Base-by-base conservation (phyloP, 92 coral and sea anemone genomes). In the Paragorgia papillata region DNA sequence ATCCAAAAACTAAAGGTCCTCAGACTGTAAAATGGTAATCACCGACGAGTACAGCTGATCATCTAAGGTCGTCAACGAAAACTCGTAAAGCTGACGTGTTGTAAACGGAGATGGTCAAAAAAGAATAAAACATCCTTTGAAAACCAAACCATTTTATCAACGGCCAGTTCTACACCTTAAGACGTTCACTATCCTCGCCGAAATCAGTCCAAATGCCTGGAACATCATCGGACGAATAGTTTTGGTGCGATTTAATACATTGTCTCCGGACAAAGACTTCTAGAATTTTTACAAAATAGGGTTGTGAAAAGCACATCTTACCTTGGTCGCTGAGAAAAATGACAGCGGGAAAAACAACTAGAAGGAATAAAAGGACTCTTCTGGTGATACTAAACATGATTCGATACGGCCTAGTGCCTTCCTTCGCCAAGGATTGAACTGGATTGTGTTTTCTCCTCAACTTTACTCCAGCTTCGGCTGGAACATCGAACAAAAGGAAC, bases 121-220 rank as follows among this genome's bases (percentile, higher is more conserved):
- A 60, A 70, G 74, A 79, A 81, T 83, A 89, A 76, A 83, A 89
- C 94, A 89, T 73, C 31, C 88, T 60, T 57, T 70, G 57, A 56
- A 49, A 30, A 20, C 79, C 51, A 61, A 66, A 46, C 30, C 24
- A n/a, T 39, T 29, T 44, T 61, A 63, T 21, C 66, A 69, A 71
- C 80, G 82, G 61, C 27, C 70, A 74, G 65, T 69, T 65, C 80
- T 53, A 49, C 70, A 69, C 82, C 88, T 48, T 79, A 30, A 43
- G 82, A 83, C 66, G 75, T 83, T 58, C 58, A 31, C 73, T 19
- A 28, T 29, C 15, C 49, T 89, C 43, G 86, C 90, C 75, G 69
- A 66, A 63, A 73, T 95, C 99, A 95, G 91, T 89, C 99, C 99
- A 95, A 95, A 95, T 95, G 99, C 99, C 99, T 95, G 83, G 78